phyloP scores from a whole-genome alignment of 2,888 invertebrate genomes.

The Pycnomerus fuliginosus region DNA sequence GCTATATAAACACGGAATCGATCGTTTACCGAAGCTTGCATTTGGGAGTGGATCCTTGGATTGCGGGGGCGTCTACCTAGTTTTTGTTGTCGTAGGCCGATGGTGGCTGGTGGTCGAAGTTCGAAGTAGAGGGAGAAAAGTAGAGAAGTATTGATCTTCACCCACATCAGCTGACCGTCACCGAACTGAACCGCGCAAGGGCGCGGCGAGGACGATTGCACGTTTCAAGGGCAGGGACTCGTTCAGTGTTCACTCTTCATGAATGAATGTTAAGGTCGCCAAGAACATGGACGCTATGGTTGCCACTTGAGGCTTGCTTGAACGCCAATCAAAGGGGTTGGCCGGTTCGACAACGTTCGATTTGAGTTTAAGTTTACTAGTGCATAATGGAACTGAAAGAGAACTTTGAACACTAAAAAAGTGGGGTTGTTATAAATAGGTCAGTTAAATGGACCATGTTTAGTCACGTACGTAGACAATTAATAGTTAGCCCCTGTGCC shows the following conservation, averaged over 20 bases:
- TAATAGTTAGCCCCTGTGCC: no score
- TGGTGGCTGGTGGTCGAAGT: slow-evolving; percentile 11
- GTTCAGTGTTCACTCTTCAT: slow-evolving; percentile 19
- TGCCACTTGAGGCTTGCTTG: no score
- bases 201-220: slow-evolving; percentile 20
- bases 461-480: no score
- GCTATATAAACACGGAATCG: slow-evolving; percentile 10
- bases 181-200: slow-evolving; percentile 22
- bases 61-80: slow-evolving; percentile 23
- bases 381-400: no score
- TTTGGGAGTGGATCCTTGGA: slow-evolving; percentile 16
- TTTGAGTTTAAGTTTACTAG: no score
- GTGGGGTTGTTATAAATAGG: no score
- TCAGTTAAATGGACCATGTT: no score
- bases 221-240: slow-evolving; percentile 21
- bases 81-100: slow-evolving; percentile 39
- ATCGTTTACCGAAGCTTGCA: slow-evolving; percentile 13
- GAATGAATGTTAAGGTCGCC: no score
- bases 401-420: no score
- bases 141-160: slow-evolving; percentile 31
- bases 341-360: no score
- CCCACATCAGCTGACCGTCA: slow-evolving; percentile 39
- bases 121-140: slow-evolving; percentile 5
- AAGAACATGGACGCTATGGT: no score
- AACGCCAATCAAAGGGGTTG: no score